These are phyloP conservation scores for Halcyon badia DNA, from an alignment of 2,797 vertebrate genomes.

Conservation along the genomic window DNA sequence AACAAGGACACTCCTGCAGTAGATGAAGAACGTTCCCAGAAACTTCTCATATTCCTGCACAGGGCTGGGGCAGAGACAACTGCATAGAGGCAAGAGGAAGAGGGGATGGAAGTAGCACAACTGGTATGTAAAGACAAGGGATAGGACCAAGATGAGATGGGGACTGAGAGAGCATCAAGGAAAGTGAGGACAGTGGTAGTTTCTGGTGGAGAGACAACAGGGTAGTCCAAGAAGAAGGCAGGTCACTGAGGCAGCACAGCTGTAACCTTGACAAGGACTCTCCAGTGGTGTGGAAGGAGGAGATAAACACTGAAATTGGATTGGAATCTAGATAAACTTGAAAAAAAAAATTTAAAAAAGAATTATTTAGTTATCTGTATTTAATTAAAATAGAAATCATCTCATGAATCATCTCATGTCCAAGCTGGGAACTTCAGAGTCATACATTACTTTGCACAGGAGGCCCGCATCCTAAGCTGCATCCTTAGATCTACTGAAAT, in stretches of 20 bases:
- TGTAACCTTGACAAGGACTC: not conserved
- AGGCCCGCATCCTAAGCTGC: not conserved
- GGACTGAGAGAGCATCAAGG: not conserved
- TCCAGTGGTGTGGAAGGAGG: not conserved
- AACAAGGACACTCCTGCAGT: not conserved
- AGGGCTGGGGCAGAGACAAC: accelerated
- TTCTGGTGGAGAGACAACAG: not conserved
- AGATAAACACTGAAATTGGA: not conserved
- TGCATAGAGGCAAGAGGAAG: not conserved
- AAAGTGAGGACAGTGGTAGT: not conserved
- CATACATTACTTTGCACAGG: not conserved
- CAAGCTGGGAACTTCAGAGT: not conserved
- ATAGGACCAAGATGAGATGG: not conserved
- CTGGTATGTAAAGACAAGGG: not conserved
- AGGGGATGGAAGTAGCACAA: not conserved
- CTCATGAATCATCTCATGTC: not conserved
- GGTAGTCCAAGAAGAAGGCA: not conserved
- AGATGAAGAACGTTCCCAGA: not conserved
- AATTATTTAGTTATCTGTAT: not conserved
- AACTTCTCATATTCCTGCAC: not conserved
- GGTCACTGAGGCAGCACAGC: not conserved
- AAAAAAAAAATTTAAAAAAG: not conserved
- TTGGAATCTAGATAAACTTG: not conserved
- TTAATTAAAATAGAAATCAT: not conserved
- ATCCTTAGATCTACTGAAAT: not conserved